phyloP scores from a whole-genome alignment of 30 jellyfish, hydroid and myxozoan species.

The Rhopilema esculentum region DNA sequence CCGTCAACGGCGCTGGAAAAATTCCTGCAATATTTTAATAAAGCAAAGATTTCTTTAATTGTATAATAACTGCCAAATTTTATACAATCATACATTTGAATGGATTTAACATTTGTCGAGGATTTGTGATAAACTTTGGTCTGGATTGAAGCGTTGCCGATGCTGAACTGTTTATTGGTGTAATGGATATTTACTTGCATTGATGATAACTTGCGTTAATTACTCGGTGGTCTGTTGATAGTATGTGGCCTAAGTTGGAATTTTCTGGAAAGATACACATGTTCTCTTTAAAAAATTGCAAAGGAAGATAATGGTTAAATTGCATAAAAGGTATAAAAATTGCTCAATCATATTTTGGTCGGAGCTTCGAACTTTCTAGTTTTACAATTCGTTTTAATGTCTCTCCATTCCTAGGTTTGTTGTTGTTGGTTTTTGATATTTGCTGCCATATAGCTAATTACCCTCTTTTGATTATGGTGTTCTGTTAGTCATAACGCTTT shows the following conservation, averaged over 20 bases:
- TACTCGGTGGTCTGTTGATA: not conserved
- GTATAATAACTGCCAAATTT: not conserved
- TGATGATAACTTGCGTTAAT: not conserved
- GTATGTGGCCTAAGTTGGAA: not conserved
- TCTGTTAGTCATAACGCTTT: too few relatives aligned
- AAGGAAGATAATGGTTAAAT: not conserved
- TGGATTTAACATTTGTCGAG: not conserved
- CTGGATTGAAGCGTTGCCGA: not conserved
- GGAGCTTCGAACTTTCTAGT: not conserved
- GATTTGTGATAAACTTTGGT: not conserved
- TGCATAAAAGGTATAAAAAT: not conserved
- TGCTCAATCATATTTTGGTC: not conserved
- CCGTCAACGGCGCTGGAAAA: constrained; percentile 27
- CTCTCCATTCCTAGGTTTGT: too few relatives aligned
- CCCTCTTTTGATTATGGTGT: too few relatives aligned
- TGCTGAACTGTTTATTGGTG: not conserved
- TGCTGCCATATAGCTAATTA: too few relatives aligned
- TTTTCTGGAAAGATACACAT: not conserved
- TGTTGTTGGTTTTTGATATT: too few relatives aligned
- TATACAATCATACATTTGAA: not conserved
- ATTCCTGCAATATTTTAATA: constrained; percentile 20
- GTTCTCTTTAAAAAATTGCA: not conserved
- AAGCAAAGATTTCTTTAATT: not conserved
- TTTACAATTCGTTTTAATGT: too few relatives aligned
- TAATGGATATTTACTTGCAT: not conserved